Conservation (phyloP, 2,113 vertebrate genomes). For the Globicephala melas region DNA sequence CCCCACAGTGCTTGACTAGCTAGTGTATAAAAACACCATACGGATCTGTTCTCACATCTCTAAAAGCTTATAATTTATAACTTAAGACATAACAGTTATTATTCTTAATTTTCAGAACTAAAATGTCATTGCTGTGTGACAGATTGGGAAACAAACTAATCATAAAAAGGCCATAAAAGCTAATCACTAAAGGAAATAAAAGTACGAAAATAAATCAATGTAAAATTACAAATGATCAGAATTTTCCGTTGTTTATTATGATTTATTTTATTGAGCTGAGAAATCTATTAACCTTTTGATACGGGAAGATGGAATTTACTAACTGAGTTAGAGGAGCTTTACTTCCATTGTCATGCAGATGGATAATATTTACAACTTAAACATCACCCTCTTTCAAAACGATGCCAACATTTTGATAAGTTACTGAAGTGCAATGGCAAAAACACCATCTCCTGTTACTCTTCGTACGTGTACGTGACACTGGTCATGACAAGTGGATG, state of each 20-base stretch:
- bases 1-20: background rate
- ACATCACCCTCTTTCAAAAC: constrained; percentile 26
- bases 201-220: constrained; percentile 42
- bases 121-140: constrained; percentile 68
- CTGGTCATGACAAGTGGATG: background rate
- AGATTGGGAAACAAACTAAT: constrained; percentile 72
- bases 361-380: constrained; percentile 45
- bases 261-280: constrained; percentile 41
- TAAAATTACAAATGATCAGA: constrained; percentile 51
- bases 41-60: background rate
- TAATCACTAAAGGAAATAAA: constrained; percentile 60
- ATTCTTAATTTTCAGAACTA: constrained; percentile 62
- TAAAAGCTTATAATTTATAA: constrained; percentile 33
- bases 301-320: constrained; percentile 24
- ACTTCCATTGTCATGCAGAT: constrained; percentile 15
- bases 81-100: constrained; percentile 57
- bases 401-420: constrained; percentile 21
- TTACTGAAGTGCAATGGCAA: background rate
- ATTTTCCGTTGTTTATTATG: constrained; percentile 49
- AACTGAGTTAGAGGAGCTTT: background rate
- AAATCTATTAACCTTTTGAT: constrained; percentile 58
- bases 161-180: constrained; percentile 66
- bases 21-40: background rate
- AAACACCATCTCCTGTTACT: background rate
- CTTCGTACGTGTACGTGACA: background rate